phyloP scores from a whole-genome alignment of 2,888 invertebrate species.

The Sericinus montela region DNA sequence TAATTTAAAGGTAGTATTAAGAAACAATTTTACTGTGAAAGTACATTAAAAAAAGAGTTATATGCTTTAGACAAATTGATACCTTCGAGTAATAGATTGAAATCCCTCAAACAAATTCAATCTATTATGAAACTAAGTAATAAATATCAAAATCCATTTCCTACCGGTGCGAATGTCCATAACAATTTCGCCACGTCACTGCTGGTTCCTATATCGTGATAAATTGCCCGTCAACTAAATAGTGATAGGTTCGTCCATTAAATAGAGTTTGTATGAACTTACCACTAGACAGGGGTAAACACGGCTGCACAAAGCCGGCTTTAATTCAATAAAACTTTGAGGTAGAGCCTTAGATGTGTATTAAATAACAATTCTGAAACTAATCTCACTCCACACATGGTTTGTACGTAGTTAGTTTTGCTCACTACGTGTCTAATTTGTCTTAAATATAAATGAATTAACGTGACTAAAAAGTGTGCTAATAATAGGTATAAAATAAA shows the following conservation, averaged over 20 bases:
- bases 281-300: conserved; percentile 44
- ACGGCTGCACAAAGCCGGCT: conserved; percentile 39
- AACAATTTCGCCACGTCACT: conserved; percentile 30
- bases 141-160: conserved; percentile 22
- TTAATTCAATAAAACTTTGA: conserved; percentile 56
- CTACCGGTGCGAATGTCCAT: conserved; percentile 18
- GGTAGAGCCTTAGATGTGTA: conserved; percentile 45
- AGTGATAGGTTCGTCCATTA: conserved; percentile 48
- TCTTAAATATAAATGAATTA: conserved; percentile 9
- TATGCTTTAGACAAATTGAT: too few species aligned
- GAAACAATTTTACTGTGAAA: too few species aligned
- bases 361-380: conserved; percentile 41
- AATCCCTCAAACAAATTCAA: not conserved
- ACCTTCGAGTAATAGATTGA: too few species aligned
- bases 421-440: conserved; percentile 5
- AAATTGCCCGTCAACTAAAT: conserved; percentile 43
- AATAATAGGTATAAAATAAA: too few species aligned
- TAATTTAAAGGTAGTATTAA: too few species aligned
- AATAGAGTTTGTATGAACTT: conserved; percentile 58
- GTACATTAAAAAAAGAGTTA: too few species aligned
- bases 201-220: conserved; percentile 46
- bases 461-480: too few species aligned
- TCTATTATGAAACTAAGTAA: conserved; percentile 18
- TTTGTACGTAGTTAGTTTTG: conserved; percentile 23
- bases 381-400: conserved; percentile 39